Base-by-base conservation (phyloP, 1,140 invertebrate genomes). In the Sycophaga agraensis region DNA sequence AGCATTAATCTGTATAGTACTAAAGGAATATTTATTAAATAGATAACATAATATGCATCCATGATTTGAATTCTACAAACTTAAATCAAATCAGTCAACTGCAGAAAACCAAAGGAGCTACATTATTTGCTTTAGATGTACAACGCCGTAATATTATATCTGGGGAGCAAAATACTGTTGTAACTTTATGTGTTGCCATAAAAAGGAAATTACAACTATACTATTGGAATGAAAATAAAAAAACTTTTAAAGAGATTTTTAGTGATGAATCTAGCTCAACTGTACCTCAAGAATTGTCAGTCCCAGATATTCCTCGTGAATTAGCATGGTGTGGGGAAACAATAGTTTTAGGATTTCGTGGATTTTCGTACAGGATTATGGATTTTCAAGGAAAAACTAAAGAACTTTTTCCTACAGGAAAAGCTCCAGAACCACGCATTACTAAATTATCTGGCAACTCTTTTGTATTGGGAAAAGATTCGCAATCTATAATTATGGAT, bases 161-260 rank as follows among this genome's bases (percentile, higher is more conserved):
- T 31, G 91, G 91, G 16, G 88, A 91, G 70, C 84, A 84, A 48
- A 87, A 87, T 57, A 86, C 87, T 6, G 84, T 89, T 14, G 87
- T 97, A 4, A 82, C 91, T 48, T 78, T 98, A 46, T 96, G 93
- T 76, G 93, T 97, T 17, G 92, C 88, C 31, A 92, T 96, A 0
- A 91, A 91, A 76, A 84, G 91, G 70, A 92, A 91, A 79, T 77
- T 98, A 9, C 90, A 95, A 71, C 78, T 97, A 4, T 97, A 91
- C 78, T 93, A 91, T 75, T 96, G 92, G 85, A 80, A 78, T 45
- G 70, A 66, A 24, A 96, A 96, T 72, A 90, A 91, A 67, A 84
- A 89, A 73, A 84, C 88, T 63, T 95, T 97, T 76, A 83, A 88
- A 49, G 85, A 91, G 49, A 83, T 94, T 45, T 73, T 86, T 67